Evolutionary conservation across 2,797 vertebrate species (phyloP), one percentile per base, ranked within the genome.

Genomic region (Aplochiton taeniatus): DNA sequence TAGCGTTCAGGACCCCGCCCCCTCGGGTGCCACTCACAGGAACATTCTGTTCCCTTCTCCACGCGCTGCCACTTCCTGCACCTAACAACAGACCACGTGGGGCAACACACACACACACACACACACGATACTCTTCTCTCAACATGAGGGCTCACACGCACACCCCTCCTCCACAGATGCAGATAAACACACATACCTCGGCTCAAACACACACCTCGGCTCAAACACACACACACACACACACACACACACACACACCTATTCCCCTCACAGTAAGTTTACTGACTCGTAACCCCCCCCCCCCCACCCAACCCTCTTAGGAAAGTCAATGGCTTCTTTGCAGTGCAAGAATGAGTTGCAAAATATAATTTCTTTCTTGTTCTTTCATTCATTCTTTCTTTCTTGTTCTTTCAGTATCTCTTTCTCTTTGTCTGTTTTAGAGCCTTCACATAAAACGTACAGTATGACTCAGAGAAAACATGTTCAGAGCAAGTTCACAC

Each of bases 1-100:
- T 66, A 65, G 71, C 51, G 17, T 31, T 31, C 31, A 31, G 31
- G 31, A 31, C 31, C 17, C 8, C 17, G 11, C 52, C 18, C 52
- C 20, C 52, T 19, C 41, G 64, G 41, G 56, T 73, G 61, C 55
- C 61, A 60, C 57, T 65, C 66, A 2, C 68, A 54, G 72, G 85
- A 83, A 89, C 85, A 88, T 84, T 85, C 49, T 88, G 83, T 89
- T 86, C 88, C 68, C 78, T 74, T 80, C 64, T 76, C 78, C 84
- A 78, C 73, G 65, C 81, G n/a, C 82, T 78, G 71, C 61, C 72
- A 85, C 77, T 85, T 84, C 75, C 80, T 85, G 63, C 11, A n/a
- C 46, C 61, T 60, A 83, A 77, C 73, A 74, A 78, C 70, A 48
- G 13, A 9, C 2, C 31, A 31, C 31, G 31, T 31, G 6, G 31